These are phyloP conservation scores for Dryobotodes eremita DNA, from an alignment of 2,888 invertebrate species.

Conservation along the genomic window DNA sequence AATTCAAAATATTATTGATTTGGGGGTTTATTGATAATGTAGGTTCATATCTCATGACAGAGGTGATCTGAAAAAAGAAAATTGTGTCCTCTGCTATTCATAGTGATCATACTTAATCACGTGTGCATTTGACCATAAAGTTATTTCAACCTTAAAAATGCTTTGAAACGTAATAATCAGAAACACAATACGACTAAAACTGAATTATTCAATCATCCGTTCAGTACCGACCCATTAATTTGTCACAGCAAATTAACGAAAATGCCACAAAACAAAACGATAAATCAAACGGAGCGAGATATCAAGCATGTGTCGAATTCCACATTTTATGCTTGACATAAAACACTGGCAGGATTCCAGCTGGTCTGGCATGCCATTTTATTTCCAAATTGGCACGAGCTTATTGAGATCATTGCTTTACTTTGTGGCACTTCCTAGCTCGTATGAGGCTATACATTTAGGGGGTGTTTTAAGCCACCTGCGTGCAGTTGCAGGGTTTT, in stretches of 20 bases:
- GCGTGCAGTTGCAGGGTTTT: slow-evolving; percentile 53
- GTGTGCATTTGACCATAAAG: neutral
- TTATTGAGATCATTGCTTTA: slow-evolving; percentile 81
- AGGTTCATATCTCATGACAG: too few species aligned
- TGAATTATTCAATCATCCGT: slow-evolving; percentile 38
- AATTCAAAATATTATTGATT: neutral
- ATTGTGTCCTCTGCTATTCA: too few species aligned
- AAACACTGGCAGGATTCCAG: slow-evolving; percentile 71
- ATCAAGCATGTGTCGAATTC: slow-evolving; percentile 73
- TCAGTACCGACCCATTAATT: slow-evolving; percentile 34
- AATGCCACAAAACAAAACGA: slow-evolving; percentile 59
- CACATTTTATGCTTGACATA: slow-evolving; percentile 68
- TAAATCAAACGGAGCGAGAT: slow-evolving; percentile 66
- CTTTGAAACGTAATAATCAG: neutral
- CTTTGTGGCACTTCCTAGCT: slow-evolving; percentile 61
- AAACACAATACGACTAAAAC: slow-evolving; percentile 14
- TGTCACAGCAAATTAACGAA: slow-evolving; percentile 60
- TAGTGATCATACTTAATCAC: too few species aligned
- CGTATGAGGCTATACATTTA: slow-evolving; percentile 68
- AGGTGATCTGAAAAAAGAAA: too few species aligned
- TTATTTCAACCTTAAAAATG: neutral
- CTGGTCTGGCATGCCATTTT: slow-evolving; percentile 68
- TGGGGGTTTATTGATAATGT: too few species aligned
- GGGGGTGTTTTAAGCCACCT: slow-evolving; percentile 59
- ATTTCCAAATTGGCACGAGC: slow-evolving; percentile 77